Evolutionary conservation across 1,140 invertebrate genomes (phyloP).

Genomic region (Drosophila navojoa): DNA sequence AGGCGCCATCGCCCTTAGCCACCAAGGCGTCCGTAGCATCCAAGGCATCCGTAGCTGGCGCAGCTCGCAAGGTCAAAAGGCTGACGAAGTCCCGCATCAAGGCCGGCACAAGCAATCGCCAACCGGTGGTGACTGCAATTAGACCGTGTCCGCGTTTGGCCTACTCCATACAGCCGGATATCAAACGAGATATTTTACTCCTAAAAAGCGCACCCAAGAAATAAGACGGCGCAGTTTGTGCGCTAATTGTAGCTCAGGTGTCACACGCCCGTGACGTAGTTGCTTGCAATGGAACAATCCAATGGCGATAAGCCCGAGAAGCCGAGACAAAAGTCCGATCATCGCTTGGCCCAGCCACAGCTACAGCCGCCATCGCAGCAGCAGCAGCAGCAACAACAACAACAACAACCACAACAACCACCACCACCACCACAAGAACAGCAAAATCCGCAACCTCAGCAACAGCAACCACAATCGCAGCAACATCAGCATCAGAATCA

Average conservation of each 20-base stretch:
- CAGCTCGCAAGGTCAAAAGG: slow-evolving; percentile 3
- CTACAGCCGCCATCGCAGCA: not conserved
- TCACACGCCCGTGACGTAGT: not conserved
- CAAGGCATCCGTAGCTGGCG: not conserved
- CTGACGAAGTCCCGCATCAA: slow-evolving; percentile 31
- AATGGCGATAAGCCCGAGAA: slow-evolving; percentile 46
- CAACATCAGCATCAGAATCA: slow-evolving; percentile 7
- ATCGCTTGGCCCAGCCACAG: not conserved
- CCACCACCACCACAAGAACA: not conserved
- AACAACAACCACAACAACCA: not conserved
- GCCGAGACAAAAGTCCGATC: slow-evolving; percentile 18
- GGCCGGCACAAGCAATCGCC: slow-evolving; percentile 1
- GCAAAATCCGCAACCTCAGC: not conserved
- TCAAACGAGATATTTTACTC: not conserved
- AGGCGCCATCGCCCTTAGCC: not conserved
- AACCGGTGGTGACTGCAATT: not conserved
- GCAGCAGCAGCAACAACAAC: slow-evolving; percentile 7
- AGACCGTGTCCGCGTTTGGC: slow-evolving; percentile 25
- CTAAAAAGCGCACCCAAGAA: not conserved
- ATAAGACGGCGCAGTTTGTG: not conserved
- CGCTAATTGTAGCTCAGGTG: not conserved
- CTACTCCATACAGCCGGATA: slow-evolving; percentile 21
- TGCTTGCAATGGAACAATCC: slow-evolving; percentile 49
- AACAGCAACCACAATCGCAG: not conserved
- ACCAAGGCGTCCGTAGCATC: not conserved